Conservation (phyloP, 1,140 invertebrate genomes). For the Nasonia longicornis region DNA sequence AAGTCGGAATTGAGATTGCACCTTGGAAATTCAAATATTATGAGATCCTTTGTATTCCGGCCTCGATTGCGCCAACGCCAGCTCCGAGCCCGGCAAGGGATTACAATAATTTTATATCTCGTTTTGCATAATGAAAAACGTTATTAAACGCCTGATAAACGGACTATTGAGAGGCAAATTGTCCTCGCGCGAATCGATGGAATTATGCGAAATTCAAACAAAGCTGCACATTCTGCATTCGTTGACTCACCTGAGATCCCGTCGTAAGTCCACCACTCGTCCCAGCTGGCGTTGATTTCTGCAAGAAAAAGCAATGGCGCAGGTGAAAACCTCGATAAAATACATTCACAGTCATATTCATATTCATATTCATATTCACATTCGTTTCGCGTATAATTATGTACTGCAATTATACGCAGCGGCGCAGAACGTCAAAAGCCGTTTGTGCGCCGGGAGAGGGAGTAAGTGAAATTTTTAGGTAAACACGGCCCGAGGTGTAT, state of each 20-base stretch:
- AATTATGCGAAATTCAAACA: no score
- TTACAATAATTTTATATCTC: constrained; percentile 41
- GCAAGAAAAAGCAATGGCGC: constrained; percentile 54
- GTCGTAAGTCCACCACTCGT: constrained; percentile 79
- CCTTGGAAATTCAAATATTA: constrained; percentile 41
- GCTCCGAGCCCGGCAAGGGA: constrained; percentile 8
- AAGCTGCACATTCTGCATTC: no score
- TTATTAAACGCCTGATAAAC: constrained; percentile 30
- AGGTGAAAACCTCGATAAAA: background rate
- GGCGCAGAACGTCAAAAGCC: background rate
- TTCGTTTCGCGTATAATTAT: no score
- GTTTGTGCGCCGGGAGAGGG: background rate
- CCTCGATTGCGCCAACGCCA: constrained; percentile 5
- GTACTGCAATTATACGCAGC: no score
- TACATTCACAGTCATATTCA: no score
- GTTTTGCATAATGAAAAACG: constrained; percentile 38
- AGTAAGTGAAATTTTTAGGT: constrained; percentile 12
- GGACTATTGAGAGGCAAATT: background rate
- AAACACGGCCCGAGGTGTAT: background rate
- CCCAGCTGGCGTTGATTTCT: constrained; percentile 72
- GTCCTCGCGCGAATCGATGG: background rate
- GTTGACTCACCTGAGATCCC: constrained; percentile 73
- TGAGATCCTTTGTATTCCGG: constrained; percentile 38
- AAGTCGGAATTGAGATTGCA: constrained; percentile 40
- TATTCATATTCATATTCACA: no score